Percentiles rank a stretch among this genome's conserved stretches.
Evolutionary conservation across 53 echinoderm and acorn worm genomes (phyloP).

Genomic region (Echinometra lucunter): DNA sequence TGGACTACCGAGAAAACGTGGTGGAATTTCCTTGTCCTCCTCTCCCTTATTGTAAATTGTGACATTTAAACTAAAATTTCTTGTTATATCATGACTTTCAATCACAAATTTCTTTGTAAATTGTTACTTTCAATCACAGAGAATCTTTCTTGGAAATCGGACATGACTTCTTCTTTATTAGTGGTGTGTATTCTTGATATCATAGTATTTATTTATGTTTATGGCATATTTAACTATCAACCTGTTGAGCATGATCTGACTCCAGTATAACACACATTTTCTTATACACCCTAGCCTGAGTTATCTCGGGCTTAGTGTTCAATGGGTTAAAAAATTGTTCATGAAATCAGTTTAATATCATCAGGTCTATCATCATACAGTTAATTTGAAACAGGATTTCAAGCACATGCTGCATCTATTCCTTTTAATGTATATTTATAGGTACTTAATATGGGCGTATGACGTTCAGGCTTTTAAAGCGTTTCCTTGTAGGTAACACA

Average conservation of each 20-base stretch:
- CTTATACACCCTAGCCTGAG: no score
- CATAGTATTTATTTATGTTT: no score
- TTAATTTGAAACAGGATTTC: neutral
- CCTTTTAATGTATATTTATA: no score
- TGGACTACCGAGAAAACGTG: slow-evolving; percentile 4
- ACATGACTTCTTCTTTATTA: neutral
- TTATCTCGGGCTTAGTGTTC: no score
- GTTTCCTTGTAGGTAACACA: neutral
- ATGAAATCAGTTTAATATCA: no score
- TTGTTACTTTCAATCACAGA: neutral
- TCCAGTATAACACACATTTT: no score
- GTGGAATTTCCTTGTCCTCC: slow-evolving; percentile 14
- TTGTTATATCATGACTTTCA: no score
- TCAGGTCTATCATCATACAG: neutral
- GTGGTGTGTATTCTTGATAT: no score
- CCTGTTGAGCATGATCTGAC: no score
- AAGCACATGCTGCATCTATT: neutral
- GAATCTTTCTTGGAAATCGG: neutral
- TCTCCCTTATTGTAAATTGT: neutral
- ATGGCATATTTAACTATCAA: no score
- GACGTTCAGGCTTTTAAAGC: neutral
- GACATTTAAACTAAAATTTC: no score
- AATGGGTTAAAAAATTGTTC: no score
- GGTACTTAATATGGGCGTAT: neutral
- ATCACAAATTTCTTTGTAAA: neutral